phyloP scores from a whole-genome alignment of 2,888 invertebrate species.

The Salticus scenicus region DNA sequence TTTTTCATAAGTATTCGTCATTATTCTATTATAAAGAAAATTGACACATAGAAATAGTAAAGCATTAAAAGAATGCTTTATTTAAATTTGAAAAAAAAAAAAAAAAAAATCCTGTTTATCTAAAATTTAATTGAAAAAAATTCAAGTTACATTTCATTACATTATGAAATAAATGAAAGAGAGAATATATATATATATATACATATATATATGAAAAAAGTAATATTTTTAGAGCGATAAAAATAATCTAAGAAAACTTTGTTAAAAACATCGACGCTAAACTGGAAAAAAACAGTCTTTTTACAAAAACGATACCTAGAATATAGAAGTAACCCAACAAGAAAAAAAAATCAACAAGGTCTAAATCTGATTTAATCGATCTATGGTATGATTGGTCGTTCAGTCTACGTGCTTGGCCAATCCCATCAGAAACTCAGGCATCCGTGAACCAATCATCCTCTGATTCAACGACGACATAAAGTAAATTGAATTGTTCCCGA shows the following conservation, averaged over 20 bases:
- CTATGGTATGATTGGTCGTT: constrained; percentile 56
- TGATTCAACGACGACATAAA: constrained; percentile 61
- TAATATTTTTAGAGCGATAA: no score
- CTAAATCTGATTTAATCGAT: constrained; percentile 67
- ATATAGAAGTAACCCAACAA: background rate
- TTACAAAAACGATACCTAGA: background rate
- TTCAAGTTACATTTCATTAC: no score
- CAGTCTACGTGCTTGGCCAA: constrained; percentile 54
- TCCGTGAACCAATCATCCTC: constrained; percentile 49
- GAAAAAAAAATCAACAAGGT: background rate
- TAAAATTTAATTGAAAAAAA: no score
- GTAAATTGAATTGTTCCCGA: constrained; percentile 69
- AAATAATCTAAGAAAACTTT: background rate
- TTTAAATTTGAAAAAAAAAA: no score
- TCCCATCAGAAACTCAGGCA: constrained; percentile 58
- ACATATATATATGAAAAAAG: no score
- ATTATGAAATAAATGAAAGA: no score
- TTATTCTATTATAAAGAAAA: no score
- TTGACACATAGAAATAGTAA: no score
- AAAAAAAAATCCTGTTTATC: no score
- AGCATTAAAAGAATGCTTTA: no score
- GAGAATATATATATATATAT: no score
- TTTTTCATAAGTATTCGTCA: no score
- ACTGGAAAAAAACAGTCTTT: background rate
- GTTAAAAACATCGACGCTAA: background rate